phyloP scores from a whole-genome alignment of 2,797 vertebrate species.

The Lates japonicus region DNA sequence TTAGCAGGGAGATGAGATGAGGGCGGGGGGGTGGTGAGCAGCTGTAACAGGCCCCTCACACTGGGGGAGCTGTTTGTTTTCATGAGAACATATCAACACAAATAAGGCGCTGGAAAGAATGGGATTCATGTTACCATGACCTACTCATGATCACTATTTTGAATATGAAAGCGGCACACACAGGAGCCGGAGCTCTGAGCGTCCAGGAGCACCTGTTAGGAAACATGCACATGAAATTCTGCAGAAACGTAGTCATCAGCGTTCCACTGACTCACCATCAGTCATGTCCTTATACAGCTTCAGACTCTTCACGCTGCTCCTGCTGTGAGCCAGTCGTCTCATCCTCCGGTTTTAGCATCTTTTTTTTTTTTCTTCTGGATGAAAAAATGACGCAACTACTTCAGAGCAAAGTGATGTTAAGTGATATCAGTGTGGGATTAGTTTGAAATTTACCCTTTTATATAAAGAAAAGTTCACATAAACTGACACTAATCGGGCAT shows the following conservation, averaged over 20 bases:
- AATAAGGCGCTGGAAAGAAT: slow-evolving; percentile 81
- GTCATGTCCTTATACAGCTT: slow-evolving; percentile 50
- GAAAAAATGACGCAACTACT: neutral
- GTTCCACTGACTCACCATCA: slow-evolving; percentile 74
- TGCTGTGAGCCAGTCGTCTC: neutral
- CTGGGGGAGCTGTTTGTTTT: slow-evolving; percentile 74
- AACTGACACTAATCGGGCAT: slow-evolving; percentile 67
- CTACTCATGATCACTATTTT: slow-evolving; percentile 79
- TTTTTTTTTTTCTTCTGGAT: neutral
- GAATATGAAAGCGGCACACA: slow-evolving; percentile 74
- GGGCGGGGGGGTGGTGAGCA: neutral
- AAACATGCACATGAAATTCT: slow-evolving; percentile 75
- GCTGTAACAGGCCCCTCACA: slow-evolving; percentile 62
- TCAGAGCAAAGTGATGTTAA: slow-evolving; percentile 13
- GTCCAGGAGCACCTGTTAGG: slow-evolving; percentile 75
- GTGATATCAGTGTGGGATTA: slow-evolving; percentile 19
- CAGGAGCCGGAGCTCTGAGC: slow-evolving; percentile 63
- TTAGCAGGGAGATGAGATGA: slow-evolving; percentile 58
- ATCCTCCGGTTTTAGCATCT: neutral
- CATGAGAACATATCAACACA: slow-evolving; percentile 74
- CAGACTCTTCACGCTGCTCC: slow-evolving; percentile 11
- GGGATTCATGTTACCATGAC: slow-evolving; percentile 79
- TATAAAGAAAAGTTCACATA: slow-evolving; percentile 37
- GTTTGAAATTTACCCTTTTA: slow-evolving; percentile 32
- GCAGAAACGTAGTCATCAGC: slow-evolving; percentile 76